A percentile compares a stretch with the other conserved stretches of the same genome.
These are phyloP conservation scores for Sceloporus tristichus DNA, from an alignment of 2,113 vertebrate genomes.

Conservation along the genomic window DNA sequence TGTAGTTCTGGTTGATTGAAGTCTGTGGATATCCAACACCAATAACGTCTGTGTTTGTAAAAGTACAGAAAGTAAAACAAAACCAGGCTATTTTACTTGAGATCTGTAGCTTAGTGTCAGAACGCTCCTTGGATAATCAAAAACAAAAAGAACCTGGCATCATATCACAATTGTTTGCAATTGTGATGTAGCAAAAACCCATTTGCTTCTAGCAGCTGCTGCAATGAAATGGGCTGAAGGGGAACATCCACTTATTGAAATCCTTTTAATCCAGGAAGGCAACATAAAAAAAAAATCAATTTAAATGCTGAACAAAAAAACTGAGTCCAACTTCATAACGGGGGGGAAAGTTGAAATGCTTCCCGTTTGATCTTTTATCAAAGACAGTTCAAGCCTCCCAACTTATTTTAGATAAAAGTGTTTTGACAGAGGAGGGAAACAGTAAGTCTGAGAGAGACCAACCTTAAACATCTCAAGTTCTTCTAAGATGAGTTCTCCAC, in stretches of 20 bases:
- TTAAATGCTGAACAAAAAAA: conserved; percentile 3
- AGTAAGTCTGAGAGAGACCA: conserved; percentile 54
- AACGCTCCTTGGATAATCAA: conserved; percentile 63
- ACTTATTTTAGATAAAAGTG: conserved; percentile 59
- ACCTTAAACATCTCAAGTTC: conserved; percentile 99
- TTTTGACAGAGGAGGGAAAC: conserved; percentile 39
- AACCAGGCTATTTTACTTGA: conserved; percentile 52
- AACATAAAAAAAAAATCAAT: conserved; percentile 51
- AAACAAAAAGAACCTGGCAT: conserved; percentile 45
- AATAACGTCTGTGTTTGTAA: conserved; percentile 48
- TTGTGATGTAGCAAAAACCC: conserved; percentile 44
- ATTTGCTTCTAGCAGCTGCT: conserved; percentile 32
- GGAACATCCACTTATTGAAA: conserved; percentile 49
- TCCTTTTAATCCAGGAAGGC: conserved; percentile 46
- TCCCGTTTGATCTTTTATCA: conserved; percentile 63
- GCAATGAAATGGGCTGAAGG: conserved; percentile 7
- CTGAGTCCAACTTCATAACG: conserved; percentile 36
- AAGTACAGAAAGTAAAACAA: conserved; percentile 61
- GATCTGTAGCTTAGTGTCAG: conserved; percentile 51
- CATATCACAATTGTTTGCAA: conserved; percentile 9
- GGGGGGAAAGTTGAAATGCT: not conserved
- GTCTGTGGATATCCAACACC: conserved; percentile 45
- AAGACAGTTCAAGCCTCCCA: conserved; percentile 50
- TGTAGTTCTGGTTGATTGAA: conserved; percentile 22
- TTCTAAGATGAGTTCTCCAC: conserved; percentile 94